Evolutionary conservation across 2,888 invertebrate species (phyloP).

Genomic region (Agrilus mali): DNA sequence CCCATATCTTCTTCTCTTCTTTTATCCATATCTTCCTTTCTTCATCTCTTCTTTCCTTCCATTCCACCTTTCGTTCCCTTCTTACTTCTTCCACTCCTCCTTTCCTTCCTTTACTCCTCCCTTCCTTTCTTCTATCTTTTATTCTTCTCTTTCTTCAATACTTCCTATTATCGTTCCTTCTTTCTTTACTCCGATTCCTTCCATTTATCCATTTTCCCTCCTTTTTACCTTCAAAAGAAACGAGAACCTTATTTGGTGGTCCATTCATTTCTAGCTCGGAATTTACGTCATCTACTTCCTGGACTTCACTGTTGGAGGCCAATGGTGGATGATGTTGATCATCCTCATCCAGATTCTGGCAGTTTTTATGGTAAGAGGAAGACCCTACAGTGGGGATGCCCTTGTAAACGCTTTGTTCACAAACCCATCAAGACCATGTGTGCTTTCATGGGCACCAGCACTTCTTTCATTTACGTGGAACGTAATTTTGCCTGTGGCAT

Average conservation of each 20-base stretch:
- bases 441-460: conserved; percentile 49
- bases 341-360: conserved; percentile 66
- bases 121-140: no score
- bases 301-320: conserved; percentile 71
- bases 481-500: conserved; percentile 67
- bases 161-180: no score
- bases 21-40: no score
- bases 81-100: no score
- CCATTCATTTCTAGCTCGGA: conserved; percentile 44
- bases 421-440: conserved; percentile 35
- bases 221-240: no score
- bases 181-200: no score
- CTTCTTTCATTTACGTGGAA: conserved; percentile 79
- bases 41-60: no score
- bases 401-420: conserved; percentile 48
- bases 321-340: conserved; percentile 77
- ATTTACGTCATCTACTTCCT: conserved; percentile 72
- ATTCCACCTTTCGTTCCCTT: no score
- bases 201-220: no score
- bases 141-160: no score
- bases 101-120: no score
- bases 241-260: background rate
- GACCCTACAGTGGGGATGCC: conserved; percentile 73
- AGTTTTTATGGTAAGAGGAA: conserved; percentile 75
- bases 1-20: no score